Base-by-base conservation (phyloP, 2,888 invertebrate genomes). In the Epiblema foenella region DNA sequence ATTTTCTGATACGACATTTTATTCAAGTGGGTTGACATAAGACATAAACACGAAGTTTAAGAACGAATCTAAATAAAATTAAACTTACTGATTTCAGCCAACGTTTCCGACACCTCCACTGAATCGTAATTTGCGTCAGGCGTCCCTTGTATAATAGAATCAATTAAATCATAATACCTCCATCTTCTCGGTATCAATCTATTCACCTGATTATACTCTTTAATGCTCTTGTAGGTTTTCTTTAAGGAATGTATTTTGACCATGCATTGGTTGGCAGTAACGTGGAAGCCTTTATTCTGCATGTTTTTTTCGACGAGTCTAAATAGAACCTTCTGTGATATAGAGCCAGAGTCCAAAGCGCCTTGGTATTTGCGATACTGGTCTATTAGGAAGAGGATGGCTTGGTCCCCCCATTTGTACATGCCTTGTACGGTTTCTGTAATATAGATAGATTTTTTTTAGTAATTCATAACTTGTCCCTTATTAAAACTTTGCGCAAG, bases 41-140 rank as follows among this genome's bases (percentile, higher is more conserved):
- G 42, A 42, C 15, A 42, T 1, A 15, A 42, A 1, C 12, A 42
- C 15, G 42, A 15, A 12, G 5, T 42, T 4, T 42, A 39, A 39
- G 12, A 42, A 12, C 3, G 4, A 15, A 11, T 5, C 11, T 12
- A 42, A 42, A 42, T 42, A 42, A 42, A 11, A 5, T 12, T 42
- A 15, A 49, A 66, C 68, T 68, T 60, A 68, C 68, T 60, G 15
- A 68, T 68, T 60, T 68, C 68, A 9, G 68, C 68, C 24, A 68
- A 42, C 1, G 59, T 60, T 42, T 68, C 42, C 10, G 68, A 68
- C 2, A 68, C 60, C 52, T 67, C 67, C 9, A 54, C 68, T 12
- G 52, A 15, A 24, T 60, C 60, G 37, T n/a, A 58, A 37, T 51
- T 37, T 0, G 20, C 24, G 4, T 68, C 68, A 3, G 59, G 39